A percentile compares a stretch with the other conserved stretches of the same genome.
These are phyloP conservation scores for Pseudomyrmex cubaensis DNA, from an alignment of 1,140 invertebrate genomes.

Conservation along the genomic window DNA sequence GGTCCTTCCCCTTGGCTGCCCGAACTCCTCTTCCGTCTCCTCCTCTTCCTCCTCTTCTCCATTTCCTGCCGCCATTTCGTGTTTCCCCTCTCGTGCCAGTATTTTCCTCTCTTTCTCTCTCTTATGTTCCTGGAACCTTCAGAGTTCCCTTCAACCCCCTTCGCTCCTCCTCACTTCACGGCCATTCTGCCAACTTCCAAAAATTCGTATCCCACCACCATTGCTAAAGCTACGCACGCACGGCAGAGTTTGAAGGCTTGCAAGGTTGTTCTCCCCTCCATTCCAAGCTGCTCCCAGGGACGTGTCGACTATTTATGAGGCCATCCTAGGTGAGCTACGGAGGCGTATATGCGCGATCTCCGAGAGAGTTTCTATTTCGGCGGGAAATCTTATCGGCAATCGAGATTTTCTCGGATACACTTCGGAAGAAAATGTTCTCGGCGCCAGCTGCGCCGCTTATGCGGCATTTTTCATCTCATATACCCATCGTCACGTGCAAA, in stretches of 20 bases:
- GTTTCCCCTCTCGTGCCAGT: slow-evolving; percentile 62
- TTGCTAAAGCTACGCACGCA: slow-evolving; percentile 80
- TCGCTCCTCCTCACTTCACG: slow-evolving; percentile 54
- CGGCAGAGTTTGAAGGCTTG: slow-evolving; percentile 84
- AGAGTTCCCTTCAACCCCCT: slow-evolving; percentile 78
- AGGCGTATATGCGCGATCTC: neutral
- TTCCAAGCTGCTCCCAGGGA: slow-evolving; percentile 74
- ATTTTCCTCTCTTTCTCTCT: slow-evolving; percentile 26
- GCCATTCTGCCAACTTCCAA: slow-evolving; percentile 73
- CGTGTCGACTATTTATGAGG: slow-evolving; percentile 73
- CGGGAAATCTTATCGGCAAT: slow-evolving; percentile 26
- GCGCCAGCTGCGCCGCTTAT: neutral
- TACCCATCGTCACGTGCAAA: neutral
- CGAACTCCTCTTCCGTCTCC: slow-evolving; percentile 35
- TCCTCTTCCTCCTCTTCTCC: slow-evolving; percentile 26
- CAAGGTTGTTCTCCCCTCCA: slow-evolving; percentile 79
- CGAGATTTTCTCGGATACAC: slow-evolving; percentile 11
- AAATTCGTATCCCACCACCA: slow-evolving; percentile 74
- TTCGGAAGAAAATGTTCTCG: neutral
- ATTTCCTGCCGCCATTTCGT: slow-evolving; percentile 59
- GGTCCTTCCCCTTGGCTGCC: slow-evolving; percentile 66
- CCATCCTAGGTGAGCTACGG: slow-evolving; percentile 21
- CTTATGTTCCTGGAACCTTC: slow-evolving; percentile 64
- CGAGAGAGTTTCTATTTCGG: slow-evolving; percentile 41
- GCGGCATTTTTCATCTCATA: neutral